Evolutionary conservation across 2,797 vertebrate genomes (phyloP), one percentile per base, ranked within the genome.

Genomic region (Melanotaenia maccullochi): DNA sequence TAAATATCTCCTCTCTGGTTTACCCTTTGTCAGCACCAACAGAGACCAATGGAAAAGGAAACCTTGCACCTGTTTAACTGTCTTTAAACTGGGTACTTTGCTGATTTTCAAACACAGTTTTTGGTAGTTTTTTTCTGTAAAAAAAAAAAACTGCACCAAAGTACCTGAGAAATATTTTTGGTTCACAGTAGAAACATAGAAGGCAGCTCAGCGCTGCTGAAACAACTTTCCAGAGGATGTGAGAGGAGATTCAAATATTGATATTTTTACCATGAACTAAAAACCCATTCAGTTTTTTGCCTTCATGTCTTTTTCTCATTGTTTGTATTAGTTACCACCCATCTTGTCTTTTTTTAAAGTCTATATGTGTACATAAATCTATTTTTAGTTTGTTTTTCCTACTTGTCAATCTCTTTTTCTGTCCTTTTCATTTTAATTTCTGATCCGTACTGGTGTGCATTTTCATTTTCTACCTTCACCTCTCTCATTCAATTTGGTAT

Each of bases 401-500:
- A 14, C 40, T 42, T 14, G 12, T 42, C 4, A 44, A 44, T 5
- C 42, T 4, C 18, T 7, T 44, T 35, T 75, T 78, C 75, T 56
- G 22, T 62, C 52, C 32, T 55, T 64, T 70, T 75, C 18, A 28
- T 78, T 73, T 84, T 74, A 60, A 79, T 30, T 70, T 88, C 61
- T 67, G 47, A 16, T 42, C 57, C 32, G 55, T 58, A 35, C 65
- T 76, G 68, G 72, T 78, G 71, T 82, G 71, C 62, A 51, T 68
- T 73, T 69, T 64, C 1, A 14, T 33, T 73, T 66, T 72, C 0
- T 49, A 25, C n/a, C 54, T 65, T 63, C 40, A 72, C 77, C 71
- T 72, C 4, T 42, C 60, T 78, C 61, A 60, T 84, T 87, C 83
- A 89, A 61, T 51, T 74, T 33, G 62, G 75, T 88, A 82, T 84